Base-by-base conservation (phyloP, 2,797 vertebrate species). In the Pseudochirops corinnae region DNA sequence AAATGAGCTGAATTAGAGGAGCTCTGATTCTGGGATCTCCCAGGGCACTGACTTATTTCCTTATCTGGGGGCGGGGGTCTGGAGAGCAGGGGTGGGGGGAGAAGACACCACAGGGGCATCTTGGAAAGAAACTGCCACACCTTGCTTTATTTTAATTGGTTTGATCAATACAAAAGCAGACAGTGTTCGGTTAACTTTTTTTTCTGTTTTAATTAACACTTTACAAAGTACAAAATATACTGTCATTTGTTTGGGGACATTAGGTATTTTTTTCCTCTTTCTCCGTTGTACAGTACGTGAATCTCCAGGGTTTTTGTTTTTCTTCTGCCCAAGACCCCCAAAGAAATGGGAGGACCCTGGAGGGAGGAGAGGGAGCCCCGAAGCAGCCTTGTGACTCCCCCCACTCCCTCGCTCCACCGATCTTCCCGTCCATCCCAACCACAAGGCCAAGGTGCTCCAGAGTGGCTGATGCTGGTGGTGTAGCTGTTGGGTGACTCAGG, bases 141-240 rank as follows among this genome's bases (percentile, higher is more conserved):
- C 91, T 52, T 87, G 94, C 95, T 96, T 98, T 92, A 98, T 97
- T 98, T 92, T 92, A 29, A 31, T 55, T 3, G 4, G 92, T 94
- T 96, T 94, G 96, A 90, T 93, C 96, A 90, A 95, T 96, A 98
- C 94, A 97, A 97, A 98, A 97, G 96, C 97, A 98, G 95, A 96
- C 93, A 93, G 96, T 92, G 0, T 5, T 50, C 93, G 94, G 96
- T 96, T 96, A 87, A 60, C 53, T 57, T 97, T 97, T 98, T 96
- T 94, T 94, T 96, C 96, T 87, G 1, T 97, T 98, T 98, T 98
- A 98, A 99, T 98, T 95, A 98, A 98, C 98, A 98, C 98, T 98
- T 99, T 99, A 98, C 98, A 99, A 98, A 99, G 98, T 98, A 99
- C 98, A 99, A 99, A 99, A 99, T 99, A 99, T 98, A 99, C 98